phyloP scores from a whole-genome alignment of 2,797 vertebrate genomes.

The Gadopsis bispinosus region DNA sequence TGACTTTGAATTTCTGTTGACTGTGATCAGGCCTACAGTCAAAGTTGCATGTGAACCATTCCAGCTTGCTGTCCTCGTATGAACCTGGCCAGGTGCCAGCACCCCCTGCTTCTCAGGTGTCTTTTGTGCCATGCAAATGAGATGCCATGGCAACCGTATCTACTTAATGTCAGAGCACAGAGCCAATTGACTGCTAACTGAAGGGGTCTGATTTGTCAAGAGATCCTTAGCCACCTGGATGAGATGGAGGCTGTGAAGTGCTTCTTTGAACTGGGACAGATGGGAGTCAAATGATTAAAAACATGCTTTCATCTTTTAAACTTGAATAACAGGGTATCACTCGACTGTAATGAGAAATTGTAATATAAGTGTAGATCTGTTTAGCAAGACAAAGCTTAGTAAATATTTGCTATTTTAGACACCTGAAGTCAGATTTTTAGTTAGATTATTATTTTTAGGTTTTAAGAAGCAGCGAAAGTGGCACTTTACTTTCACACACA shows the following conservation, averaged over 20 bases:
- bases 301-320: slow-evolving; percentile 25
- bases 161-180: slow-evolving; percentile 36
- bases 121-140: slow-evolving; percentile 62
- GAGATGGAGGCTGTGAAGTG: slow-evolving; percentile 28
- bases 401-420: background rate
- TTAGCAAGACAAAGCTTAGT: background rate
- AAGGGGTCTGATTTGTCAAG: slow-evolving; percentile 55
- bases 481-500: background rate
- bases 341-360: slow-evolving; percentile 2
- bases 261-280: slow-evolving; percentile 39
- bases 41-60: background rate
- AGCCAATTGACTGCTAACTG: slow-evolving; percentile 47
- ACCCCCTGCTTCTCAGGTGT: slow-evolving; percentile 35
- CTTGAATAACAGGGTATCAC: background rate
- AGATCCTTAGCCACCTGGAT: slow-evolving; percentile 47
- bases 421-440: background rate
- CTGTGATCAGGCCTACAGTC: slow-evolving; percentile 5
- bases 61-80: slow-evolving; percentile 31
- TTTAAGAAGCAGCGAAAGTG: background rate
- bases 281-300: slow-evolving; percentile 26
- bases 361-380: background rate
- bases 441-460: background rate
- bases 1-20: slow-evolving; percentile 8
- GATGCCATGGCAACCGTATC: slow-evolving; percentile 58
- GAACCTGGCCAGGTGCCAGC: slow-evolving; percentile 31